Percentiles rank a stretch among this genome's conserved stretches.
phyloP scores from a whole-genome alignment of 2,888 invertebrate species.

The Oxyscelio sp. region DNA sequence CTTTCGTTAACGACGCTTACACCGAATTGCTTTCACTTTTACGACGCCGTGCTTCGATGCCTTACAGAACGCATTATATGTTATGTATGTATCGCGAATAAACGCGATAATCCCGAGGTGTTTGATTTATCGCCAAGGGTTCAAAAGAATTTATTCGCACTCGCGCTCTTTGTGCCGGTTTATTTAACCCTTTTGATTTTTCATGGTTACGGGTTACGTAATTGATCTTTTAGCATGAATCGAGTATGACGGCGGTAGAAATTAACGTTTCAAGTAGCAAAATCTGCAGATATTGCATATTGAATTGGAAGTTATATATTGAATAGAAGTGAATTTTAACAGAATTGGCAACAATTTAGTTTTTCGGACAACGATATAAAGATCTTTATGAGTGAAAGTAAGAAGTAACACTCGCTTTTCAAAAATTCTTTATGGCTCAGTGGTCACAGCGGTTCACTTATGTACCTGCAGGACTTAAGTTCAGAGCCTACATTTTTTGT shows the following conservation, averaged over 20 bases:
- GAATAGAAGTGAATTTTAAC: too few species aligned
- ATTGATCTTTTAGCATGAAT: not conserved
- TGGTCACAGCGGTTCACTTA: too few species aligned
- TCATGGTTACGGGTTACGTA: not conserved
- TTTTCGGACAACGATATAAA: too few species aligned
- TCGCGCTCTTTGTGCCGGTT: not conserved
- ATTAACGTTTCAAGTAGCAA: not conserved
- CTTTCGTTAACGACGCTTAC: slow-evolving; percentile 82
- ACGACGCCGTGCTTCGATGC: slow-evolving; percentile 77
- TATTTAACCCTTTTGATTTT: not conserved
- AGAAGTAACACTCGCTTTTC: too few species aligned
- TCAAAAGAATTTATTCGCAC: slow-evolving; percentile 6
- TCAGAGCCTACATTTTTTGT: too few species aligned
- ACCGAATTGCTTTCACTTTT: slow-evolving; percentile 86
- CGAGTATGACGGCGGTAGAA: not conserved
- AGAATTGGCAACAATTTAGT: too few species aligned
- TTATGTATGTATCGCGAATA: slow-evolving; percentile 54
- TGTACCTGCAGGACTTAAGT: too few species aligned
- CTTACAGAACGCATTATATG: slow-evolving; percentile 55
- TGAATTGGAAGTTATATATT: too few species aligned
- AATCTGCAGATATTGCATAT: too few species aligned
- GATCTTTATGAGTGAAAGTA: too few species aligned
- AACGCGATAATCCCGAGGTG: slow-evolving; percentile 55
- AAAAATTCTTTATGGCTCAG: too few species aligned
- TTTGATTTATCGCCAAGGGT: slow-evolving; percentile 57